Evolutionary conservation across 2,113 vertebrate species (phyloP).

Genomic region (Zosterops hypoxanthus): DNA sequence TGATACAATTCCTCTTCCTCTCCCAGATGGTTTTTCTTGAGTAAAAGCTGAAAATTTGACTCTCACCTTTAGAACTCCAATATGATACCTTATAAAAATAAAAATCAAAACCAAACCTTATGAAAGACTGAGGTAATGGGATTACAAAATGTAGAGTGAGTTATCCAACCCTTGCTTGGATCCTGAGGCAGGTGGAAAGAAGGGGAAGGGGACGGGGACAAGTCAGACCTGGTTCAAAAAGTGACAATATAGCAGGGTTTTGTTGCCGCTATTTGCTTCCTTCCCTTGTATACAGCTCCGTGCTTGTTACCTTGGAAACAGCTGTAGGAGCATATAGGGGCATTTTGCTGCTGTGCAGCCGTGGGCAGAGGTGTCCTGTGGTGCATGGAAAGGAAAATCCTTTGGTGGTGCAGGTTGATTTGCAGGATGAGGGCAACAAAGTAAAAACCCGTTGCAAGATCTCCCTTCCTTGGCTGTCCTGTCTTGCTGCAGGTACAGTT

Average conservation of each 20-base stretch:
- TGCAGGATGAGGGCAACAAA: not conserved
- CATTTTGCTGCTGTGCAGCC: conserved; percentile 64
- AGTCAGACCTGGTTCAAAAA: not conserved
- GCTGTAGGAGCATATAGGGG: conserved; percentile 59
- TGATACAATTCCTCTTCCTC: not conserved
- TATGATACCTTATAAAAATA: not conserved
- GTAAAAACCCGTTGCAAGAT: not conserved
- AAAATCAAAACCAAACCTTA: not conserved
- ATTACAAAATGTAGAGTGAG: not conserved
- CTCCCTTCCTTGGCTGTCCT: not conserved
- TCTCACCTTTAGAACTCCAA: not conserved
- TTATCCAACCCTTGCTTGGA: not conserved
- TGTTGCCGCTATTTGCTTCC: conserved; percentile 18
- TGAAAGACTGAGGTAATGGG: not conserved
- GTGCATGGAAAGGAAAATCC: not conserved
- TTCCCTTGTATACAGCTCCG: conserved; percentile 43
- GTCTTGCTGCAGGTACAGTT: not conserved
- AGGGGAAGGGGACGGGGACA: not conserved
- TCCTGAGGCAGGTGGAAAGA: not conserved
- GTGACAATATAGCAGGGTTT: not conserved
- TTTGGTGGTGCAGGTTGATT: not conserved
- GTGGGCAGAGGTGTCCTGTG: conserved; percentile 63
- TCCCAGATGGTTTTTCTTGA: not conserved
- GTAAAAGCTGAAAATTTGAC: not conserved
- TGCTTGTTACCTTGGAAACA: conserved; percentile 81